Percentiles rank a stretch among this genome's conserved stretches.
These are phyloP conservation scores for Cephus runcator DNA, from an alignment of 2,888 invertebrate species.

Conservation along the genomic window DNA sequence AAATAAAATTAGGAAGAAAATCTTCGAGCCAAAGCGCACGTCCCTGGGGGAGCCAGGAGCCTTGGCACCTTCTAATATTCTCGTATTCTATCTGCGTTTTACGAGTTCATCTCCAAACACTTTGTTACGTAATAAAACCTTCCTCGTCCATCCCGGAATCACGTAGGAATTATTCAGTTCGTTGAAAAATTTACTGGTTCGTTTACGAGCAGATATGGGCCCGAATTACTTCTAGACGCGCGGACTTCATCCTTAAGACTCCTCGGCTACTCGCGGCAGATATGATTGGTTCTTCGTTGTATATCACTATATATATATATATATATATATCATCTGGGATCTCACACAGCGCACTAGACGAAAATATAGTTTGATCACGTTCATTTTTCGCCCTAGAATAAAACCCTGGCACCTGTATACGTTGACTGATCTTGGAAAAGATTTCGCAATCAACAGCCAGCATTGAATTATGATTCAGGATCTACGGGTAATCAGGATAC, in stretches of 20 bases:
- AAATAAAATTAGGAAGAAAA: neutral
- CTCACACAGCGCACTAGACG: neutral
- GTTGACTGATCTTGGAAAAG: neutral
- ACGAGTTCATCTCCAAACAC: constrained; percentile 19
- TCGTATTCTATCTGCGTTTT: constrained; percentile 8
- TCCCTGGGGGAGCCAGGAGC: neutral
- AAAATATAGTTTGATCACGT: neutral
- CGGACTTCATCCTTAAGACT: neutral
- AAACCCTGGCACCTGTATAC: neutral
- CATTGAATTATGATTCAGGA: neutral
- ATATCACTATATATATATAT: too few relatives aligned
- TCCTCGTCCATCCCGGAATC: neutral
- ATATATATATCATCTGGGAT: neutral
- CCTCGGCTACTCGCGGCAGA: neutral
- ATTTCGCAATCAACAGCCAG: neutral
- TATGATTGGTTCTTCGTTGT: neutral
- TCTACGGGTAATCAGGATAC: neutral
- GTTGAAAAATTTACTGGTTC: constrained; percentile 21
- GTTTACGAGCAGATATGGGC: constrained; percentile 14
- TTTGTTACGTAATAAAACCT: constrained; percentile 15
- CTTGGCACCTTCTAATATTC: neutral
- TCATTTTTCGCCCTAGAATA: neutral
- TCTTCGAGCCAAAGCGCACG: neutral
- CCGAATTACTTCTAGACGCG: constrained; percentile 11
- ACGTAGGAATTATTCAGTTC: constrained; percentile 15